Base-by-base conservation (phyloP, 2,797 vertebrate genomes). In the Typhlichthys subterraneus region DNA sequence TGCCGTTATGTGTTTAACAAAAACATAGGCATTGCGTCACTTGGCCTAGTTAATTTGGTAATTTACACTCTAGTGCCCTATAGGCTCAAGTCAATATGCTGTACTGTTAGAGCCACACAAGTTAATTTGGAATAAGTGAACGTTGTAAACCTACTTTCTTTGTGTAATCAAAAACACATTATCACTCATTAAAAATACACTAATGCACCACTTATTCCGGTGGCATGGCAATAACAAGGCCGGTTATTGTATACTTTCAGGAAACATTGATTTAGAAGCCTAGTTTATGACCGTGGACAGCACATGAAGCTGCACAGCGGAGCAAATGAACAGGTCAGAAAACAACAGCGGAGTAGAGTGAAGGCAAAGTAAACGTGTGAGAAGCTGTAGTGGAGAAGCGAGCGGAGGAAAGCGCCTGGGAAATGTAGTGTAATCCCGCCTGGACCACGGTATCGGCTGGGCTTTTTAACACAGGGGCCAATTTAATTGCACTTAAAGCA, bases 401-500 rank as follows among this genome's bases (percentile, higher is more conserved):
- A 79, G 80, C 80, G 84, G 83, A 81, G 72, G 78, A 78, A 85
- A 83, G 64, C 82, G 73, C 87, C 46, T 54, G 87, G 81, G 86
- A 88, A 89, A 89, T 91, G 88, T 88, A 88, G 83, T 65, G 54
- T 88, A 90, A 91, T 88, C 90, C 82, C 83, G 81, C 76, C 85
- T 77, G 72, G 80, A 81, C 79, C 77, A 72, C 61, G 84, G 85
- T 89, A 88, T 90, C 83, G 81, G 87, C 81, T 66, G 83, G 84
- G 90, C 87, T 88, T 88, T 88, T 91, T 88, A 88, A 89, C 82
- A 90, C 86, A 86, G 89, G 89, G 84, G 88, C 89, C 84, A 79
- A 92, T 94, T 93, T 94, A 94, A 94, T 93, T 94, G 92, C 93
- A 93, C 92, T 94, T 93, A 94, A 93, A 93, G 92, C 91, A 86